phyloP scores from a whole-genome alignment of 2,888 invertebrate genomes.

The Andrena fulva region DNA sequence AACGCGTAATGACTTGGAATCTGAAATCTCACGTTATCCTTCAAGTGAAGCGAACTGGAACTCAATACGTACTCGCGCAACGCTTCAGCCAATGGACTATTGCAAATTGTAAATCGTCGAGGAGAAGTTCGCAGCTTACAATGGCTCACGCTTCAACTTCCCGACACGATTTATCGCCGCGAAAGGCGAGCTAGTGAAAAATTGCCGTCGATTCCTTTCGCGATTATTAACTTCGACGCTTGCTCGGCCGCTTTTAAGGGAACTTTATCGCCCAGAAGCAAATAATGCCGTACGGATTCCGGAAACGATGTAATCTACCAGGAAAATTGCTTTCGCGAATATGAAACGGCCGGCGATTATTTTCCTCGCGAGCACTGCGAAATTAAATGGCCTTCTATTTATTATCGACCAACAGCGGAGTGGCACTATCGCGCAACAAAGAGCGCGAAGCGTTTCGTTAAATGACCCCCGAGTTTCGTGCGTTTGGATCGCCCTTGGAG shows the following conservation, averaged over 20 bases:
- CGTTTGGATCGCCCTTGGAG: neutral
- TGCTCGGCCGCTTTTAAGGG: constrained; percentile 2
- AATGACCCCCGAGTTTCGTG: neutral
- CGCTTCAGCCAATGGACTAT: neutral
- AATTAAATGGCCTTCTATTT: neutral
- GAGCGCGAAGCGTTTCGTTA: neutral
- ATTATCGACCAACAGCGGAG: neutral
- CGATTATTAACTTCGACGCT: constrained; percentile 17
- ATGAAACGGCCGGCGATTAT: constrained; percentile 15
- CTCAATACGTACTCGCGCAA: neutral
- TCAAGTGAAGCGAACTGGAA: neutral
- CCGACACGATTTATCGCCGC: constrained; percentile 20
- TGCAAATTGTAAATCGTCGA: neutral
- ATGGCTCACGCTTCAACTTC: neutral
- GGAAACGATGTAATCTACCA: constrained; percentile 19
- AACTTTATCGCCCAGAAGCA: constrained; percentile 6
- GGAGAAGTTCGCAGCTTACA: neutral
- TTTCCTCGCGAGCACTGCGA: constrained; percentile 5
- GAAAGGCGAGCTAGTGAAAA: neutral
- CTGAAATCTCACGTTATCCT: neutral
- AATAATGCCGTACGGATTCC: constrained; percentile 9
- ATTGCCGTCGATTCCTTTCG: neutral
- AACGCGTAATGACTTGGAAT: too few species aligned
- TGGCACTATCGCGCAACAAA: neutral
- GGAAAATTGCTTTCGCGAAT: constrained; percentile 12